Evolutionary conservation across 1,140 invertebrate species (phyloP), one percentile per base, ranked within the genome.

Genomic region (Latrodectus geometricus): DNA sequence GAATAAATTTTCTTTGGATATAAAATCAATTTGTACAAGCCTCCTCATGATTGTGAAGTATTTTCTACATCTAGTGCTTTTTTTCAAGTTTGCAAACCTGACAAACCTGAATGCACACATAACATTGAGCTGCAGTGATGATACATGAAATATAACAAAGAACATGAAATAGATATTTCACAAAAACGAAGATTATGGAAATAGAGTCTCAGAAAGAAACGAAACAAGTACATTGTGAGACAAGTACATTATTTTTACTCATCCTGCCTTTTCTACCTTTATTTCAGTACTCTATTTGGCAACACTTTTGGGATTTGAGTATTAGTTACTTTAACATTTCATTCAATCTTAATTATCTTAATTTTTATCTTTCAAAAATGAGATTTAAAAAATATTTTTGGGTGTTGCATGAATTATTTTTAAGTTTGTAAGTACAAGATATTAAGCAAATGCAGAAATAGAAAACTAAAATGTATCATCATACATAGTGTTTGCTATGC

Each of bases 81-180:
- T 52, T 54, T 68, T 50, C n/a, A 50, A 79, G 65, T 79, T 61
- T 23, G 77, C 54, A 52, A 74, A 17, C 15, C 48, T 74, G 56
- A 35, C 70, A 74, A 83, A 83, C 78, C 49, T 70, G 78, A 35
- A 80, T 70, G 17, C 50, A 83, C 80, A 83, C 54, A 49, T 15
- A 65, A 83, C 80, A 83, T 83, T 83, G 80, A 83, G 80, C 80
- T 83, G 80, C 80, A 61, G 80, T 83, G 56, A 74, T 83, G 78
- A 70, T 17, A 83, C 80, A 83, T 48, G 68, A 74, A 83, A 83
- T 83, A 49, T 70, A 74, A 74, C 65, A 72, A 74, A 65, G 72
- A 56, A 20, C 79, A 61, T 61, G 54, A 81, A 81, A 81, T n/a
- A 78, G 76, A 78, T 72, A 69, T 48, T 35, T 72, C 50, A 70